Conservation (phyloP, 2,888 invertebrate genomes). For the Andrena trimmerana region DNA sequence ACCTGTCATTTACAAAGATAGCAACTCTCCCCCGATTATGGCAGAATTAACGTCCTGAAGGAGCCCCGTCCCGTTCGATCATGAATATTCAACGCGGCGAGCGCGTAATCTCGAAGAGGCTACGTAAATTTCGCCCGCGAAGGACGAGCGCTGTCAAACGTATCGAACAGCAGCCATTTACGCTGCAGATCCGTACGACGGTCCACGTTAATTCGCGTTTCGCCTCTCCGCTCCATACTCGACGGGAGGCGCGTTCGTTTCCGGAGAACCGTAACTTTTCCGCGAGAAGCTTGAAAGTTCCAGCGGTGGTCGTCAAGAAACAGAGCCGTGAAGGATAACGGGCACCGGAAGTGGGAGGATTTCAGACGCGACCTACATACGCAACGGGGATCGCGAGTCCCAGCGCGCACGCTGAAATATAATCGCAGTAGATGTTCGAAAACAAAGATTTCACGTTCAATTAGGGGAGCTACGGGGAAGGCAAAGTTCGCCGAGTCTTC, state of each 20-base stretch:
- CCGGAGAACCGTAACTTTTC: not conserved
- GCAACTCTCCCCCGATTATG: conserved; percentile 4
- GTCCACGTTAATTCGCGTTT: not conserved
- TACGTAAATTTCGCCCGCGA: conserved; percentile 54
- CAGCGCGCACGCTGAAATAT: conserved; percentile 7
- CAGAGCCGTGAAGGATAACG: conserved; percentile 5
- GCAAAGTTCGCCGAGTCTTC: not conserved
- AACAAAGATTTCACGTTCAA: conserved; percentile 23
- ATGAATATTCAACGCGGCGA: conserved; percentile 73
- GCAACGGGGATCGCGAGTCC: conserved; percentile 8
- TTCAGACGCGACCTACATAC: conserved; percentile 32
- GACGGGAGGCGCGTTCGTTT: not conserved
- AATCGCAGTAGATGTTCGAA: conserved; percentile 1
- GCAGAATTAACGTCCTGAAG: conserved; percentile 41
- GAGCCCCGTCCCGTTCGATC: conserved; percentile 47
- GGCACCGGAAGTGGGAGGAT: conserved; percentile 13
- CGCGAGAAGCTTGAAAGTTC: conserved; percentile 19
- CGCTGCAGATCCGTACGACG: not conserved
- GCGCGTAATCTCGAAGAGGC: conserved; percentile 60
- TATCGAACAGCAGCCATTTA: not conserved
- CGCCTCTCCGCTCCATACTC: not conserved
- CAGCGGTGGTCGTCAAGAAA: conserved; percentile 21
- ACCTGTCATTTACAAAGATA: conserved; percentile 22
- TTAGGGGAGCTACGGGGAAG: conserved; percentile 1
- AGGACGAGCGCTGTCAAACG: conserved; percentile 16